Percentiles rank a stretch among this genome's conserved stretches.
Evolutionary conservation across 2,113 vertebrate species (phyloP).

Genomic region (Hyperoodon ampullatus): DNA sequence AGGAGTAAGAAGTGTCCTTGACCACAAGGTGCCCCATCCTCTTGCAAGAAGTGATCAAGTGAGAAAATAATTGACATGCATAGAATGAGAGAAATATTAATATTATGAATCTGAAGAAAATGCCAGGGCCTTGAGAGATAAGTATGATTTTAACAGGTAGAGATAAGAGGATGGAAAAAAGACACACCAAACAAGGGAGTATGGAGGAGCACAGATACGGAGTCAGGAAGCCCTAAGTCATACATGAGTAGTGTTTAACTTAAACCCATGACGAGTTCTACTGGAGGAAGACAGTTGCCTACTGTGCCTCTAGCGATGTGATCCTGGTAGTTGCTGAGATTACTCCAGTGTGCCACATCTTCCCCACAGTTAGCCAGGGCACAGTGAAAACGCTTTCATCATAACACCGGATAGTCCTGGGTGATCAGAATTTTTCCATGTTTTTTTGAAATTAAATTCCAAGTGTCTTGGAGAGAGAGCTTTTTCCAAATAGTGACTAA

Average conservation of each 20-base stretch:
- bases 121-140: background rate
- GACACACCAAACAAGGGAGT: background rate
- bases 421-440: background rate
- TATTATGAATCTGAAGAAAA: conserved; percentile 15
- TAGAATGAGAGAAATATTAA: conserved; percentile 32
- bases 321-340: background rate
- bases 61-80: conserved; percentile 22
- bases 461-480: background rate
- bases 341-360: background rate
- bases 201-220: background rate
- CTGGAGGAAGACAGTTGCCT: background rate
- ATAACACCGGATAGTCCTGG: background rate
- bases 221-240: background rate
- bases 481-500: conserved; percentile 41
- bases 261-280: background rate
- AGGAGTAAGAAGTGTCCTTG: background rate
- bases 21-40: background rate
- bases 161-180: background rate
- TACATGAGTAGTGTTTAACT: conserved; percentile 15
- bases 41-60: background rate
- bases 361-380: background rate
- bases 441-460: conserved; percentile 12
- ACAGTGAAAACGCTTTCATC: conserved; percentile 26
- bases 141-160: conserved; percentile 35
- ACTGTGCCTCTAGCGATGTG: background rate